Evolutionary conservation across 2,888 invertebrate species (phyloP).

Genomic region (Cabera pusaria): DNA sequence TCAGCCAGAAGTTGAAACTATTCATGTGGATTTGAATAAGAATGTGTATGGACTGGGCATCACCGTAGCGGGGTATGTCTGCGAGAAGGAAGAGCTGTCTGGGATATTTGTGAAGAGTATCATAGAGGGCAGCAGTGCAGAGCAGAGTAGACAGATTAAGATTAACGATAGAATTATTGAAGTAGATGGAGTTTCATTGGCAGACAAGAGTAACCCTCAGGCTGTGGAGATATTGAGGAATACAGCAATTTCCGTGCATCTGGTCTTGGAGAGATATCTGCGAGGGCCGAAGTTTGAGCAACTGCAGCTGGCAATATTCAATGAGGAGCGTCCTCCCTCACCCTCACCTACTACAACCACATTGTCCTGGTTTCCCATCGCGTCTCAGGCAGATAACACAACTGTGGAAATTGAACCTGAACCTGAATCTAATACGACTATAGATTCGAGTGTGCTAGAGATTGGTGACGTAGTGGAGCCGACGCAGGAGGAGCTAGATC

Average conservation of each 20-base stretch:
- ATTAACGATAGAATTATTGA: slow-evolving; percentile 99
- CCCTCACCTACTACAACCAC: slow-evolving; percentile 92
- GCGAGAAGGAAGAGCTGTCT: slow-evolving; percentile 99
- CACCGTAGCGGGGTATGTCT: slow-evolving; percentile 98
- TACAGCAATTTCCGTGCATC: slow-evolving; percentile 94
- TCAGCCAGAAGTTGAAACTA: slow-evolving; percentile 94
- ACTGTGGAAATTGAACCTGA: slow-evolving; percentile 88
- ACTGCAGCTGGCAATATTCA: slow-evolving; percentile 92
- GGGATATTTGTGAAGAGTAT: slow-evolving; percentile 99
- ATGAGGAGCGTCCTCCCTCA: slow-evolving; percentile 80
- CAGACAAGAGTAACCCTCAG: slow-evolving; percentile 97
- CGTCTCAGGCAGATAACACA: slow-evolving; percentile 85
- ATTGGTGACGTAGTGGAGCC: slow-evolving; percentile 77
- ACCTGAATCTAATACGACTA: slow-evolving; percentile 90
- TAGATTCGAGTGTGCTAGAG: slow-evolving; percentile 89
- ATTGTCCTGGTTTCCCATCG: slow-evolving; percentile 92
- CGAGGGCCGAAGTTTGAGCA: slow-evolving; percentile 97
- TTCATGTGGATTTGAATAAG: slow-evolving; percentile 94
- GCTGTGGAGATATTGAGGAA: slow-evolving; percentile 97
- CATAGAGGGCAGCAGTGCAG: slow-evolving; percentile 98
- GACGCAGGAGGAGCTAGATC: slow-evolving; percentile 74
- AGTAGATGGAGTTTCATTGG: slow-evolving; percentile 94
- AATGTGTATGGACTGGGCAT: slow-evolving; percentile 97
- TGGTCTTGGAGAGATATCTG: slow-evolving; percentile 96
- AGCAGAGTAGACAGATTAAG: slow-evolving; percentile 94